Base-by-base conservation (phyloP, 2,113 vertebrate genomes). In the Himantopus leucocephalus region DNA sequence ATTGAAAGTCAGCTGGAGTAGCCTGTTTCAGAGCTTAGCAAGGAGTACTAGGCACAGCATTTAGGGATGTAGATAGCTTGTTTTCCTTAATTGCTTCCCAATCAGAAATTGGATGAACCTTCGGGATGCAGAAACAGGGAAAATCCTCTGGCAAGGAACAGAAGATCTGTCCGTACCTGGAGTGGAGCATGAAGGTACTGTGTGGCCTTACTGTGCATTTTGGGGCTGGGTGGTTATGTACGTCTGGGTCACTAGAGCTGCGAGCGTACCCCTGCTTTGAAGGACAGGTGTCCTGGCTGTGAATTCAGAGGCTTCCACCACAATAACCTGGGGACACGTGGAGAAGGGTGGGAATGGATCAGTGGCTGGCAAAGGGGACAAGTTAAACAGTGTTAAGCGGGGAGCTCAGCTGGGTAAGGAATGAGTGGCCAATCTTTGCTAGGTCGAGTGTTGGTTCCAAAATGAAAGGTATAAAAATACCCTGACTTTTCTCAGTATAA, bases 71-170 rank as follows among this genome's bases (percentile, higher is more conserved):
- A 70, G 17, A 7, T 18, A 21, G 45, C 34, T 95, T 48, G 58
- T 94, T 97, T 97, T 98, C 98, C 98, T 98, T 98, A 98, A 98
- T 58, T 75, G 43, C 88, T 66, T 83, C 39, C 56, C 78, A 76
- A 96, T 79, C 97, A 99, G 99, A 98, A 99, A 99, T 88, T 99
- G 99, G 99, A 99, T 99, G 99, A 99, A 99, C 95, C 99, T 99
- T 72, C 98, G 99, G 50, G 99, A 99, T 98, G 99, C 99, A n/a
- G 99, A 99, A 94, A 99, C 99, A 8, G 99, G 99, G 55, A 99
- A 99, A 92, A 99, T 99, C 77, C 98, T 99, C 75, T 99, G 99
- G 99, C 99, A 99, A 97, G 99, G 99, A 93, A 99, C 99, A 32
- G 99, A 99, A 96, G 99, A 99, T 92, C 98, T 99, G 39, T 99